Percentiles rank a stretch among this genome's conserved stretches.
Evolutionary conservation across 2,113 vertebrate genomes (phyloP).

Genomic region (Xiphias gladius): DNA sequence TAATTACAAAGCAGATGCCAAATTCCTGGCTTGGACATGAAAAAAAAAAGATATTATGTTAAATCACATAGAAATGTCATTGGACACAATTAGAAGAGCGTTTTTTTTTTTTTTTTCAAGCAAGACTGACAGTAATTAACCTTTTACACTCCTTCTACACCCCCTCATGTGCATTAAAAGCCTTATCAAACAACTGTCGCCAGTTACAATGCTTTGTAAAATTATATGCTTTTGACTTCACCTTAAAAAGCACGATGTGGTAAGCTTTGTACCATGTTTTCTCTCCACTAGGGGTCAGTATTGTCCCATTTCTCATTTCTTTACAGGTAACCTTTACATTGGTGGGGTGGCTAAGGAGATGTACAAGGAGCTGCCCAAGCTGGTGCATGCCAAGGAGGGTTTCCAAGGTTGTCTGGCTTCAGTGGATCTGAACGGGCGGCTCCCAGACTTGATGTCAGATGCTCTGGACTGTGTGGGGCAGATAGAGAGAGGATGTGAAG

Average conservation of each 20-base stretch:
- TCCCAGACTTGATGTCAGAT: conserved; percentile 95
- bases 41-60: not conserved
- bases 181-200: not conserved
- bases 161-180: not conserved
- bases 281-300: conserved; percentile 76
- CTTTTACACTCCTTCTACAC: not conserved
- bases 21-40: not conserved
- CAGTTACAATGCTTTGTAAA: not conserved
- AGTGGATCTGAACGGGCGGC: conserved; percentile 94
- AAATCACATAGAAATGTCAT: not conserved
- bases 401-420: conserved; percentile 98
- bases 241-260: not conserved
- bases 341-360: conserved; percentile 96
- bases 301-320: conserved; percentile 42
- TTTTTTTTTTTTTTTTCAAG: not conserved
- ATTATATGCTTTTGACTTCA: not conserved
- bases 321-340: conserved; percentile 92
- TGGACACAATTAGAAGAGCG: not conserved
- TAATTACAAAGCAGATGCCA: not conserved
- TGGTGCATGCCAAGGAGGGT: conserved; percentile 96
- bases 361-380: conserved; percentile 94
- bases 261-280: not conserved
- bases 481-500: conserved; percentile 98
- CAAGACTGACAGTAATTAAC: not conserved
- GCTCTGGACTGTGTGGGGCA: conserved; percentile 96